Percentiles rank a stretch among this genome's conserved stretches.
These are phyloP conservation scores for Drosophila ercepeae DNA, from an alignment of 1,140 invertebrate species.

Conservation along the genomic window DNA sequence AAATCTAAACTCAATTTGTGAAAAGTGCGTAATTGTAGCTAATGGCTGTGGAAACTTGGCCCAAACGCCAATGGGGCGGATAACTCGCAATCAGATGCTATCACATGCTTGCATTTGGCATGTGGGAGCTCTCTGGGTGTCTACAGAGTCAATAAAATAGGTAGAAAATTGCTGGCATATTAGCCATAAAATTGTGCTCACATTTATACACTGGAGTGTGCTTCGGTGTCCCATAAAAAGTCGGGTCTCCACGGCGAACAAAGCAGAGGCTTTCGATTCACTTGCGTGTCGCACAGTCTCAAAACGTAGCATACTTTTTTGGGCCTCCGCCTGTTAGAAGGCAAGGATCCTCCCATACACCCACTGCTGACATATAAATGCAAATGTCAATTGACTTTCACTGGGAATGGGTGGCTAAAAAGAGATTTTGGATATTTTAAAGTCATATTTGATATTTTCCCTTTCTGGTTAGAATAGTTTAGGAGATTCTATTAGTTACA, in stretches of 20 bases:
- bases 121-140: not conserved
- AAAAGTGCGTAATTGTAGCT: slow-evolving; percentile 66
- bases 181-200: slow-evolving; percentile 69
- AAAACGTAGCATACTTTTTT: slow-evolving; percentile 36
- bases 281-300: slow-evolving; percentile 32
- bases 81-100: slow-evolving; percentile 54
- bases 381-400: slow-evolving; percentile 77
- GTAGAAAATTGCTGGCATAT: slow-evolving; percentile 72
- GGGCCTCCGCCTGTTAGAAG: slow-evolving; percentile 18
- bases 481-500: too few species aligned
- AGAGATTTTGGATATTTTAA: not conserved
- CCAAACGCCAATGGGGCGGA: not conserved
- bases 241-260: slow-evolving; percentile 19
- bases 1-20: slow-evolving; percentile 62
- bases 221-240: slow-evolving; percentile 67
- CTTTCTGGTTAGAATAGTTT: too few species aligned
- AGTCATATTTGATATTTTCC: not conserved
- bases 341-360: slow-evolving; percentile 4
- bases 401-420: slow-evolving; percentile 19
- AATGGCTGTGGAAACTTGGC: slow-evolving; percentile 54
- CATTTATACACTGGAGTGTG: slow-evolving; percentile 66
- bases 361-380: slow-evolving; percentile 45
- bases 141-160: slow-evolving; percentile 65
- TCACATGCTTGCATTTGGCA: slow-evolving; percentile 19
- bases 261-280: slow-evolving; percentile 31